Evolutionary conservation across 2,797 vertebrate species (phyloP), one percentile per base, ranked within the genome.

Genomic region (Myotis myotis): DNA sequence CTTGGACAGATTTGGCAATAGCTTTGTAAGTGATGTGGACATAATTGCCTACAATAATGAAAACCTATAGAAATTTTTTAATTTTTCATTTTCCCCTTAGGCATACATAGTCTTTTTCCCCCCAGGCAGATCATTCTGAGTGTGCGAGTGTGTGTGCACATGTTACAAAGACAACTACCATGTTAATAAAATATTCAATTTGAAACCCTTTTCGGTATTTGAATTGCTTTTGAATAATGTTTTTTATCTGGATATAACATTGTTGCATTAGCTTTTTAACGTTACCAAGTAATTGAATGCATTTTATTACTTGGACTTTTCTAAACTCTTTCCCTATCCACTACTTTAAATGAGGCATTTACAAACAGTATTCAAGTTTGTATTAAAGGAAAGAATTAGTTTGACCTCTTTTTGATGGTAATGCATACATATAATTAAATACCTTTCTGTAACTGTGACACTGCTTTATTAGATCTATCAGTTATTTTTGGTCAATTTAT

Each of bases 111-210:
- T 97, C 97, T 95, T 97, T 96, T 98, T 95, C 94, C 7, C 28
- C 98, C 98, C 97, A 98, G 98, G 98, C 98, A 98, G 98, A 98
- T 98, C 98, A 98, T 98, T 98, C 97, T 98, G 98, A 96, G 98
- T 98, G 98, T 99, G 99, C 98, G 98, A 98, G 98, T 99, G 98
- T 98, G 98, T 98, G 98, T 98, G 98, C 99, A 99, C 98, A 98
- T 99, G 98, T 99, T 99, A 99, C 98, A 98, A 98, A 99, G 98
- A 98, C 98, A 98, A 99, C 98, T 99, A 99, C 98, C 99, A 99
- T 99, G 99, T 99, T 99, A 99, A 99, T 99, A 99, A 99, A 99
- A 99, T 99, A 98, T 98, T 98, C 98, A 98, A 99, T 99, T 99
- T 99, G 98, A 98, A 99, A 99, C 97, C 98, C 97, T 98, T 98